Conservation (phyloP, 2,888 invertebrate species). For the Pocota personata region DNA sequence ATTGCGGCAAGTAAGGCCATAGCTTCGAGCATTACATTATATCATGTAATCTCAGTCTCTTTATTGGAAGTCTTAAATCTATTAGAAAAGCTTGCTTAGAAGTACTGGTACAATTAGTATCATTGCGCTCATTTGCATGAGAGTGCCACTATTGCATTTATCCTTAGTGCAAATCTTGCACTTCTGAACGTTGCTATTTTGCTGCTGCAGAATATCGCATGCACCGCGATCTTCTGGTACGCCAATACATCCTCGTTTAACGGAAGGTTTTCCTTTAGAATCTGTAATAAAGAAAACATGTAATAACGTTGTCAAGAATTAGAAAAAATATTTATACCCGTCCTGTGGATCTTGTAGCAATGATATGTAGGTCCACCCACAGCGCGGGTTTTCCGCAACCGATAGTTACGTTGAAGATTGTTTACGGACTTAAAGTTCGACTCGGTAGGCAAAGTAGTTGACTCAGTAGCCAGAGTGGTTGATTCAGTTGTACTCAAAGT, state of each 20-base stretch:
- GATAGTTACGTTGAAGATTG: neutral
- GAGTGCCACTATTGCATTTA: slow-evolving; percentile 10
- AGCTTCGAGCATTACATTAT: too few relatives aligned
- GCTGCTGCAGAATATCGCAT: neutral
- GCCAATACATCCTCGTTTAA: slow-evolving; percentile 15
- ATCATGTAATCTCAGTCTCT: too few relatives aligned
- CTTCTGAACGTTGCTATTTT: neutral
- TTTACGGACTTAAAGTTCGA: neutral
- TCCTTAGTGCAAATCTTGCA: slow-evolving; percentile 15
- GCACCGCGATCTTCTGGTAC: neutral
- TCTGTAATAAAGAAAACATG: neutral
- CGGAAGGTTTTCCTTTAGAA: neutral
- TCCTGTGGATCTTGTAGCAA: slow-evolving; percentile 1
- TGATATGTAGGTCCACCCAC: neutral
- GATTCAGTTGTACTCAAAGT: neutral
- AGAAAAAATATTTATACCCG: neutral
- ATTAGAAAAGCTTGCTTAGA: neutral
- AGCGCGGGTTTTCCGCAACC: neutral
- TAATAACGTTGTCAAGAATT: neutral
- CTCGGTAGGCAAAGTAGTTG: too few relatives aligned
- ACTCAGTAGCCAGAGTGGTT: neutral
- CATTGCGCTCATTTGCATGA: neutral
- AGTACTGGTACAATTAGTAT: neutral
- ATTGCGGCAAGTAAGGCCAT: too few relatives aligned
- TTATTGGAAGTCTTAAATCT: too few relatives aligned